Evolutionary conservation across 1,140 invertebrate genomes (phyloP), one percentile per base, ranked within the genome.

Genomic region (Caerostris extrusa): DNA sequence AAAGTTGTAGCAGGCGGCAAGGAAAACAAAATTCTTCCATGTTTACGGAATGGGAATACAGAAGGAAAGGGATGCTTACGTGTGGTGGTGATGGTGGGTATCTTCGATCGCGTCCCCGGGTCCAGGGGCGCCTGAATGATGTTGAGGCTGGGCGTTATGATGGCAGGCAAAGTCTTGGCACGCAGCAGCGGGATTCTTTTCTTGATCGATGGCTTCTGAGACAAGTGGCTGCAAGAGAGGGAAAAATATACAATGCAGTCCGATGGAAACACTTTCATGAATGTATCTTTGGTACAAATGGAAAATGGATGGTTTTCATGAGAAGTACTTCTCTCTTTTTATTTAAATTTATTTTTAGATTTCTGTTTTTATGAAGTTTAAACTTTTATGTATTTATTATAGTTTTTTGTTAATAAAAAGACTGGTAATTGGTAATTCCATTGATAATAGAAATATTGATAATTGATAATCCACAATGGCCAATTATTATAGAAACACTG

Each of bases 131-230:
- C 98, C 95, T 98, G 98, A 19, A 98, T 96, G 94, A 98, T 98
- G 95, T 97, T 98, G 95, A 98, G 97, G 83, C 98, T 98, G 5
- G 98, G 98, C 60, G 98, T 97, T n/a, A 98, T 97, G 95, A 98
- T 98, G 88, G 98, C 98, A 19, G 98, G 98, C 82, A 98, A 96
- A 6, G 98, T 98, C 95, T 98, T 97, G 12, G 98, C 98, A 94
- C 98, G 97, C 87, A 98, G 96, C 94, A 98, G 96, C 1, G 98
- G 98, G 1, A 98, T 98, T 81, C 93, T 95, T 67, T 82, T 83
- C 86, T 95, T 95, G 55, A 67, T 12, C 14, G 85, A 69, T 67
- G 86, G 85, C 90, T 95, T 95, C 81, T 93, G 94, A 8, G 90
- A 77, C 67, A 95, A 86, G 82, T 94, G 93, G 91, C 94, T 95